phyloP scores from a whole-genome alignment of 2,888 invertebrate species.

The Drosophila recens region DNA sequence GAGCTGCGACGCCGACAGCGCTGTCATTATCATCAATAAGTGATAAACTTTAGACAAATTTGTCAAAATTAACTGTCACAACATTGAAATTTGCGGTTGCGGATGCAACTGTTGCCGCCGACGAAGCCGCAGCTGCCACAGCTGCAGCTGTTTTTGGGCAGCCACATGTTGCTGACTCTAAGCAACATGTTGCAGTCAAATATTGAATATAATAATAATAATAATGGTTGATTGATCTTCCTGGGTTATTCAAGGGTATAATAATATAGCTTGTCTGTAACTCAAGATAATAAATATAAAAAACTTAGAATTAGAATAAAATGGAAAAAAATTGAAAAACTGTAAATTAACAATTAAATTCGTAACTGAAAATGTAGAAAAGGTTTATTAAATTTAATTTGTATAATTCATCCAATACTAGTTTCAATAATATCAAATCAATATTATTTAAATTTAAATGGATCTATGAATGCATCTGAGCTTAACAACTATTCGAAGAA shows the following conservation, averaged over 20 bases:
- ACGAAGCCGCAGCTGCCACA: not conserved
- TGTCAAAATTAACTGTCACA: slow-evolving; percentile 75
- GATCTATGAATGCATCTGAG: not conserved
- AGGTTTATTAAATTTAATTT: too few species aligned
- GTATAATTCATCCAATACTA: too few species aligned
- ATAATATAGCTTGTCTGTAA: too few species aligned
- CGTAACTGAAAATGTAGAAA: too few species aligned
- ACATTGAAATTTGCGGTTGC: slow-evolving; percentile 64
- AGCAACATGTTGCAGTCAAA: slow-evolving; percentile 28
- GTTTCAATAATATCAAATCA: too few species aligned
- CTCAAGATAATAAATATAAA: too few species aligned
- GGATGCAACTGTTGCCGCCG: slow-evolving; percentile 22
- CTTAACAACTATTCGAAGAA: not conserved
- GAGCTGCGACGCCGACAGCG: slow-evolving; percentile 10
- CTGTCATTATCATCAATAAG: slow-evolving; percentile 66
- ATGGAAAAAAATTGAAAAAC: too few species aligned
- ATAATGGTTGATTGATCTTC: not conserved
- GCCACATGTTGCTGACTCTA: slow-evolving; percentile 12
- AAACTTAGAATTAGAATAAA: too few species aligned
- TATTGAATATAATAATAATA: not conserved
- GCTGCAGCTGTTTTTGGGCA: not conserved
- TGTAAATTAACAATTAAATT: too few species aligned
- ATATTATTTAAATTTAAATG: not conserved
- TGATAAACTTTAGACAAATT: slow-evolving; percentile 71
- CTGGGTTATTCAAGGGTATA: not conserved